Evolutionary conservation across 2,797 vertebrate species (phyloP).

Genomic region (Bovichtus variegatus): DNA sequence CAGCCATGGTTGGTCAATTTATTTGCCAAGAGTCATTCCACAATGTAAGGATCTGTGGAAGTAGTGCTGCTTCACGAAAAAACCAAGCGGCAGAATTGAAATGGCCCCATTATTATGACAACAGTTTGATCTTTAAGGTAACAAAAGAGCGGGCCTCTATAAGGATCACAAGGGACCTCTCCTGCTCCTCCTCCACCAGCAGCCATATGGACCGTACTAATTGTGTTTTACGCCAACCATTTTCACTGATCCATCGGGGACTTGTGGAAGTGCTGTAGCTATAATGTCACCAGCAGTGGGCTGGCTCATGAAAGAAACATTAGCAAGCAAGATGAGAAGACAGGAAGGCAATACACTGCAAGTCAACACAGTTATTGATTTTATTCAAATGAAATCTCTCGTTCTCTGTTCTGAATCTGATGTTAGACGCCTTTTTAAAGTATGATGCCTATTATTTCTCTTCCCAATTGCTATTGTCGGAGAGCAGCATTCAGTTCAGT

Average conservation of each 20-base stretch:
- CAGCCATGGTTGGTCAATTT: constrained; percentile 66
- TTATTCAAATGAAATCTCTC: constrained; percentile 80
- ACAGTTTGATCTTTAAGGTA: constrained; percentile 83
- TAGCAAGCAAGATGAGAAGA: constrained; percentile 80
- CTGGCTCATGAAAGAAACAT: constrained; percentile 88
- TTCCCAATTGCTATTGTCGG: constrained; percentile 36
- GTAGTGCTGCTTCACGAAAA: constrained; percentile 14
- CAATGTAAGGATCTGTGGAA: constrained; percentile 57
- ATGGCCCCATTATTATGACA: constrained; percentile 78
- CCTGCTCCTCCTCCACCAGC: constrained; percentile 75
- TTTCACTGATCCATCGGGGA: constrained; percentile 83
- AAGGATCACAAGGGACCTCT: constrained; percentile 71
- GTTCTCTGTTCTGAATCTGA: constrained; percentile 56
- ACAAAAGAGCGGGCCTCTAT: constrained; percentile 74
- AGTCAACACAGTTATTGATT: constrained; percentile 87
- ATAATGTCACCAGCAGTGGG: constrained; percentile 82
- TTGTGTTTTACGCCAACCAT: constrained; percentile 85
- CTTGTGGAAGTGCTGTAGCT: constrained; percentile 83
- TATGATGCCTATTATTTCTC: constrained; percentile 47
- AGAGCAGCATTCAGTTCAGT: constrained; percentile 38
- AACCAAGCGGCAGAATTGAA: constrained; percentile 59
- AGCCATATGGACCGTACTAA: constrained; percentile 85
- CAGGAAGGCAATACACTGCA: constrained; percentile 82
- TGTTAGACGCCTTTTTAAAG: constrained; percentile 61
- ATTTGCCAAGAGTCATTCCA: constrained; percentile 63